These are phyloP conservation scores for Ophion ventricosus DNA, from an alignment of 2,888 invertebrate genomes.

Conservation along the genomic window DNA sequence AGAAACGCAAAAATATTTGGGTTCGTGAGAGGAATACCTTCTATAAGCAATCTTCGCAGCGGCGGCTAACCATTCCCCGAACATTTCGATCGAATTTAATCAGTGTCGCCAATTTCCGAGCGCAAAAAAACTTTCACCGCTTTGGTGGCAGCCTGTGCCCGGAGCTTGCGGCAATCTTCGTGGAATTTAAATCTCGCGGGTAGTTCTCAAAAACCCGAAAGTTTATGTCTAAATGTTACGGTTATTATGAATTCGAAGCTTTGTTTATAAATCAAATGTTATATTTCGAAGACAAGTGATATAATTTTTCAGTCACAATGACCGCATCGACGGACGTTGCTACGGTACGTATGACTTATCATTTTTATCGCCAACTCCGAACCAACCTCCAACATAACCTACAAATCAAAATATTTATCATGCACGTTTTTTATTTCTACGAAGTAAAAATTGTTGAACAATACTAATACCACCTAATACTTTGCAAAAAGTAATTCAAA, in stretches of 20 bases:
- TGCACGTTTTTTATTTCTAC: background rate
- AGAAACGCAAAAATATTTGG: no score
- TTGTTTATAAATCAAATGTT: slow-evolving; percentile 43
- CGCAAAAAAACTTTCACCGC: background rate
- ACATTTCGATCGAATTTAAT: background rate
- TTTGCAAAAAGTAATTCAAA: no score
- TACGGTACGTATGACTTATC: slow-evolving; percentile 73
- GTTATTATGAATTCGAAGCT: slow-evolving; percentile 16
- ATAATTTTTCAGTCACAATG: slow-evolving; percentile 69
- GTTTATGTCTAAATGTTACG: background rate
- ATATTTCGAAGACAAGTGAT: slow-evolving; percentile 15
- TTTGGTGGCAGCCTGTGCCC: background rate
- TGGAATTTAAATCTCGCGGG: slow-evolving; percentile 27
- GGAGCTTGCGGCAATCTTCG: slow-evolving; percentile 9
- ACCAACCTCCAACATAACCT: slow-evolving; percentile 55
- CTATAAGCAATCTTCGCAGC: background rate
- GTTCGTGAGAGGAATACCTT: no score
- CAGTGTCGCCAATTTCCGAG: background rate
- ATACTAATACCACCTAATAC: background rate
- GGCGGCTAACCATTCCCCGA: background rate
- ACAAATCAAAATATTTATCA: slow-evolving; percentile 4
- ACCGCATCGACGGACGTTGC: slow-evolving; percentile 78
- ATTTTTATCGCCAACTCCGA: slow-evolving; percentile 22
- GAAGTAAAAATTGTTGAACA: background rate
- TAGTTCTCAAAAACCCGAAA: background rate